Conservation (phyloP, 2,797 vertebrate species). For the Eulemur mongoz region DNA sequence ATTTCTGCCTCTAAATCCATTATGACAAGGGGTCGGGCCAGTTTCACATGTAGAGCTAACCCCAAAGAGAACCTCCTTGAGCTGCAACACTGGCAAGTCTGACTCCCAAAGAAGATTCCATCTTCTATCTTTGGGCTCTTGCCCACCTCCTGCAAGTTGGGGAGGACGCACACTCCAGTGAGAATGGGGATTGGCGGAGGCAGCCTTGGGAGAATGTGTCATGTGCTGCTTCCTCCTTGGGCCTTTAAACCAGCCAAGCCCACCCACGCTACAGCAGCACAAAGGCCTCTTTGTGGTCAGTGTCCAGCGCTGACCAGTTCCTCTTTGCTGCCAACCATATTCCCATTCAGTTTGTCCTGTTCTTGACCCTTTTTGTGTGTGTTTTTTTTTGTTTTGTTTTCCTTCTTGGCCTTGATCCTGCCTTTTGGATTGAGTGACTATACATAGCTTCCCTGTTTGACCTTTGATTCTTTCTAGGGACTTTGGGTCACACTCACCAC, state of each 20-base stretch:
- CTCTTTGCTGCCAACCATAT: not conserved
- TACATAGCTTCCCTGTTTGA: slow-evolving; percentile 21
- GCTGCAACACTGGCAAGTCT: not conserved
- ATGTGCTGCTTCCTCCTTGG: not conserved
- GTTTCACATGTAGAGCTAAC: not conserved
- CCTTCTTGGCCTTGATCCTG: not conserved
- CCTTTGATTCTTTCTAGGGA: slow-evolving; percentile 27
- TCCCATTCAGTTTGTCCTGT: slow-evolving; percentile 18
- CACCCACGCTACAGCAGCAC: not conserved
- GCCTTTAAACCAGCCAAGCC: slow-evolving; percentile 13
- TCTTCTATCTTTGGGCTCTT: not conserved
- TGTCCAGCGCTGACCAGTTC: not conserved
- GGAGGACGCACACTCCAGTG: not conserved
- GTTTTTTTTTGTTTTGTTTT: not conserved
- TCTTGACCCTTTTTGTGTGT: not conserved
- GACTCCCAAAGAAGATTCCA: not conserved
- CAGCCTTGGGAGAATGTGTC: not conserved
- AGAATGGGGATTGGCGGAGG: not conserved
- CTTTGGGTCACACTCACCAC: not conserved
- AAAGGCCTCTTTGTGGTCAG: not conserved
- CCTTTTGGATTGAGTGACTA: not conserved
- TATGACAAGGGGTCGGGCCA: not conserved
- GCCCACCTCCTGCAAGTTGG: not conserved
- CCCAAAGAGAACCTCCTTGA: not conserved
- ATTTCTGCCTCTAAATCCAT: not conserved